Evolutionary conservation across 92 coral and sea anemone species (phyloP), one percentile per base, ranked within the genome.

Genomic region (Actinostola sp.): DNA sequence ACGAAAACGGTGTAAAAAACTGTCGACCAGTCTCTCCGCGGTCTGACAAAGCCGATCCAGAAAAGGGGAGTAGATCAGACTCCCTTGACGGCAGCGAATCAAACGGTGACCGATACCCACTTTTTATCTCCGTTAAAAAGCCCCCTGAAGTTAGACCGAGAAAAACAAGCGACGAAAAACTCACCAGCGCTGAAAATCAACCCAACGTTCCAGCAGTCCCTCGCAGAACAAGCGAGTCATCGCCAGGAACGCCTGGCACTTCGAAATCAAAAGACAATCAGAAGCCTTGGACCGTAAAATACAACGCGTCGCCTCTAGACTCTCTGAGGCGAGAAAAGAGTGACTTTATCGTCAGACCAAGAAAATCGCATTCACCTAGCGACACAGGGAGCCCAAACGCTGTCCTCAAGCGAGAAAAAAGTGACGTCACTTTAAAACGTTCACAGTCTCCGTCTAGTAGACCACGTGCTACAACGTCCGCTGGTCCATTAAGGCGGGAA

Each of bases 71-170:
- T 53, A 41, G 20, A 41, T 13, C 66, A 23, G 85, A 79, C 58
- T 65, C 85, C 30, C 71, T 53, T 16, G 62, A 51, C 67, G 78
- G 70, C 58, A 60, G 63, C 27, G 65, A 66, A 13, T 19, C 39
- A 1, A 78, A 78, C 81, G 86, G 85, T 14, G 85, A 73, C 48
- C 81, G 97, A 5, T 91, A 91, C 67, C 97, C 97, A 61, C 74
- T 87, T 21, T 87, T 91, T 69, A 89, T 91, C 24, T 80, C 85
- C 43, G 96, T 86, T 49, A 81, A 80, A 4, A 78, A 82, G 78
- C 60, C 75, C 61, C 51, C 82, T n/a, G 67, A 75, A 26, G 66
- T 31, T 29, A 91, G 79, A 77, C 69, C 97, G 38, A 90, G 97
- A 64, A 76, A 71, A 33, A 79, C 56, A 70, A 81, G 77, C n/a